Evolutionary conservation across 2,797 vertebrate species (phyloP).

Genomic region (Acipenser oxyrinchus): DNA sequence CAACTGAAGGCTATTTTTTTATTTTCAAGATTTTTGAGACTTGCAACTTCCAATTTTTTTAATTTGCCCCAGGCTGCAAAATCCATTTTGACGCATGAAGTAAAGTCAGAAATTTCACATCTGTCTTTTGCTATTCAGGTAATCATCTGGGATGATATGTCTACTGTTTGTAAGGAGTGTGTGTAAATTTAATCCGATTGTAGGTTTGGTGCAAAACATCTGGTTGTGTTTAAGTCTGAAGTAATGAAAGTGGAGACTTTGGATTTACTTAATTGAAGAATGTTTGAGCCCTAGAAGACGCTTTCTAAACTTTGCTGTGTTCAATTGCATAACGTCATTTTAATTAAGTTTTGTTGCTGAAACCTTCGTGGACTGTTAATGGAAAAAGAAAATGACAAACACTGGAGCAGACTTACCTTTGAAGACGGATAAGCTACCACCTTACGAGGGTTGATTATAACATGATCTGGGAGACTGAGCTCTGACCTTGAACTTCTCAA

Average conservation of each 20-base stretch:
- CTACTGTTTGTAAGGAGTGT: conserved; percentile 33
- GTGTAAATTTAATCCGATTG: conserved; percentile 37
- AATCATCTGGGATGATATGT: conserved; percentile 43
- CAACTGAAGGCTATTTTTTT: too few relatives aligned
- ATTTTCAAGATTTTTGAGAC: too few relatives aligned
- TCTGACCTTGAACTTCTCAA: too few relatives aligned
- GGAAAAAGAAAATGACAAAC: neutral
- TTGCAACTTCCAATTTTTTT: too few relatives aligned
- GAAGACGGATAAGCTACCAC: too few relatives aligned
- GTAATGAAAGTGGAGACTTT: conserved; percentile 36
- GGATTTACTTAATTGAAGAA: conserved; percentile 42
- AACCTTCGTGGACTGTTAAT: conserved; percentile 27
- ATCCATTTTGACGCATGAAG: conserved; percentile 18
- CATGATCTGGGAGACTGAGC: too few relatives aligned
- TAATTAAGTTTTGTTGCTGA: conserved; percentile 41
- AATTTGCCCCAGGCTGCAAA: conserved; percentile 17
- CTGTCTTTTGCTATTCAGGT: conserved; percentile 42
- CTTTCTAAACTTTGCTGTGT: conserved; percentile 10
- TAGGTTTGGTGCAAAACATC: conserved; percentile 46
- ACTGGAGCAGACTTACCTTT: too few relatives aligned
- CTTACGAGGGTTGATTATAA: too few relatives aligned
- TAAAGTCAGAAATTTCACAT: conserved; percentile 32
- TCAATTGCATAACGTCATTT: conserved; percentile 44
- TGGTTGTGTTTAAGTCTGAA: conserved; percentile 47
- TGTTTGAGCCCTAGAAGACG: conserved; percentile 35